Conservation (phyloP, 2,797 vertebrate species). For the Bufotes viridis region DNA sequence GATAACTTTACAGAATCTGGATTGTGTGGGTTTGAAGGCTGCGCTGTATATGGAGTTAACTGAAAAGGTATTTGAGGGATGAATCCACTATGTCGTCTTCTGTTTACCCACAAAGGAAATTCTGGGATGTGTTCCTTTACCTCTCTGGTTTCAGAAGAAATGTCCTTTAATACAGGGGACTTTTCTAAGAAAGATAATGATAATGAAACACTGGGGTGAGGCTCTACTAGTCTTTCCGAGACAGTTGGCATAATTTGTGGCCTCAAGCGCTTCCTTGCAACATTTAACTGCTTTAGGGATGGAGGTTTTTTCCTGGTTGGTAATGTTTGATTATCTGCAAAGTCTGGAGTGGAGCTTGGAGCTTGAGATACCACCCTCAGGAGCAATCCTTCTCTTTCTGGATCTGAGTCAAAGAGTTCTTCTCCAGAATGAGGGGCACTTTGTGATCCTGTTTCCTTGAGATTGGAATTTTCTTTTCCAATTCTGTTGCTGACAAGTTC, state of each 20-base stretch:
- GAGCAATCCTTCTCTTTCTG: rapidly evolving
- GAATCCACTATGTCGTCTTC: conserved; percentile 38
- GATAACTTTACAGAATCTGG: neutral
- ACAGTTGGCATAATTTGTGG: conserved; percentile 56
- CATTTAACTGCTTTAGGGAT: conserved; percentile 60
- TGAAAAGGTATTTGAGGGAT: conserved; percentile 67
- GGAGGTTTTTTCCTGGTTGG: conserved; percentile 64
- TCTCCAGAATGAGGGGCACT: neutral
- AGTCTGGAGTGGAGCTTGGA: neutral
- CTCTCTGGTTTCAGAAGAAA: rapidly evolving
- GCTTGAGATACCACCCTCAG: neutral
- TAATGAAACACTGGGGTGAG: neutral
- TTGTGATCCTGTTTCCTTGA: neutral
- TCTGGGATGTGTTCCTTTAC: rapidly evolving
- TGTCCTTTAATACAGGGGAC: rapidly evolving
- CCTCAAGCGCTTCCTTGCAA: conserved; percentile 65
- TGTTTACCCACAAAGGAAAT: conserved; percentile 53
- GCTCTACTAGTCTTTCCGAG: neutral
- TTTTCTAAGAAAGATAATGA: neutral
- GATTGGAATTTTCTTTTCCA: neutral
- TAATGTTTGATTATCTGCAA: conserved; percentile 9
- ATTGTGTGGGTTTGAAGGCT: neutral
- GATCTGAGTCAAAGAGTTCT: rapidly evolving
- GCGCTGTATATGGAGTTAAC: conserved; percentile 69
- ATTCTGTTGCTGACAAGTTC: neutral